These are phyloP conservation scores for Rhogogaster chlorosoma DNA, from an alignment of 2,888 invertebrate genomes.

Conservation along the genomic window DNA sequence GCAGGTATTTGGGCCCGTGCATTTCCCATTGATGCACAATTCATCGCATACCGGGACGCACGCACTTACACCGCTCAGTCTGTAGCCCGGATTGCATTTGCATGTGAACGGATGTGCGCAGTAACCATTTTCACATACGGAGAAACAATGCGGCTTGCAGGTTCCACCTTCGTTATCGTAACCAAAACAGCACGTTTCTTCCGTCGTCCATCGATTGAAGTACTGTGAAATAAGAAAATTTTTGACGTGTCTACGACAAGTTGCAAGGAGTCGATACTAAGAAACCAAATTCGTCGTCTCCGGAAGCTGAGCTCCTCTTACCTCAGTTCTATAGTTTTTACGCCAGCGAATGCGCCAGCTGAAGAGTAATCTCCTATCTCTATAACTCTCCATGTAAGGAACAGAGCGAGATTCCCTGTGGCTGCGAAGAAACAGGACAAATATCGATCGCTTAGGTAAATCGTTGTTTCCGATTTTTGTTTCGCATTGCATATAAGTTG, in stretches of 20 bases:
- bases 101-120: slow-evolving; percentile 76
- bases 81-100: slow-evolving; percentile 67
- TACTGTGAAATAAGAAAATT: neutral
- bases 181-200: neutral
- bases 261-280: neutral
- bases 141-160: slow-evolving; percentile 2
- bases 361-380: slow-evolving; percentile 39
- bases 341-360: slow-evolving; percentile 51
- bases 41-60: slow-evolving; percentile 62
- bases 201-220: neutral
- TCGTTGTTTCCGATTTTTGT: neutral
- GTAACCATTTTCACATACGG: slow-evolving; percentile 74
- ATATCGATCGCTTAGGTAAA: neutral
- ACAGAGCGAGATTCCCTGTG: slow-evolving; percentile 15
- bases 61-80: neutral
- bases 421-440: neutral
- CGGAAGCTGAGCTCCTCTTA: slow-evolving; percentile 50
- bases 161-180: neutral
- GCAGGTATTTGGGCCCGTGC: slow-evolving; percentile 75
- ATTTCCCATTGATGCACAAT: slow-evolving; percentile 75
- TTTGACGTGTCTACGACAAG: neutral
- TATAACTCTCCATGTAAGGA: slow-evolving; percentile 62
- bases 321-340: slow-evolving; percentile 59
- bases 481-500: neutral
- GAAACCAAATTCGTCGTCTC: neutral